These are phyloP conservation scores for Spialia ferax DNA, from an alignment of 2,888 invertebrate species.

Conservation along the genomic window DNA sequence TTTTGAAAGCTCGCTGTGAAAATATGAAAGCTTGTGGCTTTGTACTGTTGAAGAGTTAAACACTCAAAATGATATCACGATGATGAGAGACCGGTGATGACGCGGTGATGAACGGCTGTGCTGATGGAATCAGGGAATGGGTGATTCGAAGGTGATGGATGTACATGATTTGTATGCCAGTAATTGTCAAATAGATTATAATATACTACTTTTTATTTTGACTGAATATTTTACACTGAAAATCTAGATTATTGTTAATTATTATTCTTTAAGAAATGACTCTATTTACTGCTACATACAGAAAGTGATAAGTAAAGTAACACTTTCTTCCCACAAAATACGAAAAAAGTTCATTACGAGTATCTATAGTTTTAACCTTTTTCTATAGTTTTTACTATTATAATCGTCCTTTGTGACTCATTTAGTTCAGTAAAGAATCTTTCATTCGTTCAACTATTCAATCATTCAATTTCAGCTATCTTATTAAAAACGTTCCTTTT, in stretches of 20 bases:
- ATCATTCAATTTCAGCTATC: background rate
- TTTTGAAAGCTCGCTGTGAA: slow-evolving; percentile 60
- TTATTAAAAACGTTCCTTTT: too few species aligned
- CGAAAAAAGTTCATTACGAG: too few species aligned
- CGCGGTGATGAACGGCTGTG: slow-evolving; percentile 32
- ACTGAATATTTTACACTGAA: background rate
- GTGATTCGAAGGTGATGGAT: background rate
- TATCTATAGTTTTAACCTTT: too few species aligned
- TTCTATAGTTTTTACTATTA: too few species aligned
- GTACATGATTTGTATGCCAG: background rate
- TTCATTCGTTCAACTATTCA: background rate
- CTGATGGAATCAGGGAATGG: background rate
- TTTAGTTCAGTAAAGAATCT: background rate
- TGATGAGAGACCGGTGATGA: slow-evolving; percentile 47
- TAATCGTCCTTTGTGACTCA: too few species aligned
- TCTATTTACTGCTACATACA: background rate
- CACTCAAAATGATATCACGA: slow-evolving; percentile 50
- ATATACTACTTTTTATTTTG: background rate
- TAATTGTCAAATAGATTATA: slow-evolving; percentile 2
- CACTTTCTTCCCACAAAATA: too few species aligned
- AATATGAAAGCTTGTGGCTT: slow-evolving; percentile 80
- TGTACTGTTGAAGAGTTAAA: slow-evolving; percentile 44
- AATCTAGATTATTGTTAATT: background rate
- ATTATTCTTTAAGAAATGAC: background rate
- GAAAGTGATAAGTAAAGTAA: too few species aligned